A percentile compares a stretch with the other conserved stretches of the same genome.
phyloP scores from a whole-genome alignment of 2,888 invertebrate species.

The Choristoneura rosaceana region DNA sequence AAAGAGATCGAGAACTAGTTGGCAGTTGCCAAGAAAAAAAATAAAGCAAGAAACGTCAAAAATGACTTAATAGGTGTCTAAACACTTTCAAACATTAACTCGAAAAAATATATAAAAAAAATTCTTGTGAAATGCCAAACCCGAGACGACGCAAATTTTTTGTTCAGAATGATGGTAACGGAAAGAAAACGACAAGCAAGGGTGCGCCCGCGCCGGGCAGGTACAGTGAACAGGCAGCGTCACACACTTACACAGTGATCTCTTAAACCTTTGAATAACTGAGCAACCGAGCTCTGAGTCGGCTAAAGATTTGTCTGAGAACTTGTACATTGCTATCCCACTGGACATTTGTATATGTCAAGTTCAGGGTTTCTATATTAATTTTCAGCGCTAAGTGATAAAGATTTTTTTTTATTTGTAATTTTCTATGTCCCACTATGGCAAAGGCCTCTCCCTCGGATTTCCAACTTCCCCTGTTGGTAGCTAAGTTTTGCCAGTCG shows the following conservation, averaged over 20 bases:
- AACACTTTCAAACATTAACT: neutral
- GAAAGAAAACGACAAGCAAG: conserved; percentile 53
- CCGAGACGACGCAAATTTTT: conserved; percentile 75
- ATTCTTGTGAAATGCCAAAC: conserved; percentile 68
- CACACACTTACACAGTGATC: neutral
- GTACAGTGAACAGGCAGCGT: conserved; percentile 50
- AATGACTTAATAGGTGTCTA: conserved; percentile 9
- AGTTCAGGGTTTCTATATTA: too few relatives aligned
- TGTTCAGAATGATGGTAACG: conserved; percentile 65
- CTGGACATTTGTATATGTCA: too few relatives aligned
- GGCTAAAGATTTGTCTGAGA: too few relatives aligned
- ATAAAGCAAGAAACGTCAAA: conserved; percentile 13
- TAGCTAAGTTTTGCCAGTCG: too few relatives aligned
- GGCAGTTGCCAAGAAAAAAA: conserved; percentile 1
- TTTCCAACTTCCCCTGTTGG: too few relatives aligned
- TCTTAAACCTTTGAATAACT: neutral
- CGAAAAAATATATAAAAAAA: conserved; percentile 42
- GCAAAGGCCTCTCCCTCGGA: too few relatives aligned
- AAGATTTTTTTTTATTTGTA: too few relatives aligned
- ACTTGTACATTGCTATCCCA: too few relatives aligned
- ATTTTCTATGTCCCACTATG: too few relatives aligned
- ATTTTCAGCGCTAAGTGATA: too few relatives aligned
- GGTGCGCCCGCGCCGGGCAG: conserved; percentile 62
- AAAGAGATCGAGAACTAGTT: neutral
- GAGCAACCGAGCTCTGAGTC: too few relatives aligned